Percentiles rank a stretch among this genome's conserved stretches.
phyloP scores from a whole-genome alignment of 2,888 invertebrate genomes.

The Mythimna loreyi region DNA sequence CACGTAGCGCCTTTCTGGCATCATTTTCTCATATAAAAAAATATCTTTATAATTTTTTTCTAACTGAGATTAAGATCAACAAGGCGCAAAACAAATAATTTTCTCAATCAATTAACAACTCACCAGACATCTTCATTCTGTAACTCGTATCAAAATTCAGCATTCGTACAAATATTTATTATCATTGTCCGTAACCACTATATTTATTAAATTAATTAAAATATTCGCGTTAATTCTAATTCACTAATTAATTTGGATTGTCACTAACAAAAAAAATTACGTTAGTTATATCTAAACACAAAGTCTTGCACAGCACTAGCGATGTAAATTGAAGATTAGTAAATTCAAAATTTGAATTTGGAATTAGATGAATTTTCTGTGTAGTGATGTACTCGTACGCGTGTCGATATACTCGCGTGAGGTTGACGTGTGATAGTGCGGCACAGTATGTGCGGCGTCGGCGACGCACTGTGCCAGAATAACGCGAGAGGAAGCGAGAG shows the following conservation, averaged over 20 bases:
- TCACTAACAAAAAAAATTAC: slow-evolving; percentile 19
- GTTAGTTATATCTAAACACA: slow-evolving; percentile 35
- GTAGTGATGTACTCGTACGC: slow-evolving; percentile 69
- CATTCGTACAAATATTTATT: slow-evolving; percentile 67
- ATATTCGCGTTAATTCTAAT: slow-evolving; percentile 32
- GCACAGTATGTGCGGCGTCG: slow-evolving; percentile 82
- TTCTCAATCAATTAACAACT: slow-evolving; percentile 63
- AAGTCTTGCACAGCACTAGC: slow-evolving; percentile 51
- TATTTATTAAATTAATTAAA: slow-evolving; percentile 11
- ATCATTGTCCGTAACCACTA: slow-evolving; percentile 59
- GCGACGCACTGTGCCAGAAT: slow-evolving; percentile 88
- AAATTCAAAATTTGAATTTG: slow-evolving; percentile 62
- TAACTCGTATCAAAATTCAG: slow-evolving; percentile 76
- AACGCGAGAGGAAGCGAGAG: slow-evolving; percentile 89
- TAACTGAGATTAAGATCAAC: not conserved
- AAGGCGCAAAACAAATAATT: not conserved
- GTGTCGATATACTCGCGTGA: slow-evolving; percentile 63
- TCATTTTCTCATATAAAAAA: no score
- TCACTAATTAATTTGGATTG: slow-evolving; percentile 39
- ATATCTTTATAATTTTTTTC: no score
- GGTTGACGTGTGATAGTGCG: slow-evolving; percentile 73
- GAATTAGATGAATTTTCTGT: slow-evolving; percentile 45
- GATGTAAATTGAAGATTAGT: slow-evolving; percentile 19
- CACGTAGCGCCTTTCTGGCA: not conserved
- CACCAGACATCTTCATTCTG: slow-evolving; percentile 89